Conservation (phyloP, 1,140 invertebrate genomes). For the Drosophila yakuba region DNA sequence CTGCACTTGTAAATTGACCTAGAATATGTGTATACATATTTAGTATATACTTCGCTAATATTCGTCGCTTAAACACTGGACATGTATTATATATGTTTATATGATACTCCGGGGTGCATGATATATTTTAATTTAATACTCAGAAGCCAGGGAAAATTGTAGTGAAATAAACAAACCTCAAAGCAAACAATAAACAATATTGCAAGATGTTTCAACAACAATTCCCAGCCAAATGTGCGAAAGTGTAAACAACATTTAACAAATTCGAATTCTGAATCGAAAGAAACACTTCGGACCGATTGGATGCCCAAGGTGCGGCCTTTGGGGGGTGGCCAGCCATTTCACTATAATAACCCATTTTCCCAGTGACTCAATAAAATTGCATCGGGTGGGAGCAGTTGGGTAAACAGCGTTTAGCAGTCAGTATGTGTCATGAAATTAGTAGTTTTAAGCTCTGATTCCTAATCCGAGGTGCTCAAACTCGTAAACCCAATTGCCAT, state of each 20-base stretch:
- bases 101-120: constrained; percentile 4
- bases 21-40: background rate
- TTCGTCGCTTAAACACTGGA: background rate
- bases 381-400: constrained; percentile 26
- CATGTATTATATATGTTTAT: constrained; percentile 12
- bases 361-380: constrained; percentile 34
- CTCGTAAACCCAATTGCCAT: background rate
- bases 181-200: constrained; percentile 70
- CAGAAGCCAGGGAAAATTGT: constrained; percentile 6
- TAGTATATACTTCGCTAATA: background rate
- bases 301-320: constrained; percentile 4
- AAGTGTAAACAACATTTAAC: constrained; percentile 58
- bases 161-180: constrained; percentile 57
- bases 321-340: constrained; percentile 6
- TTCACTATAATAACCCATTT: constrained; percentile 14
- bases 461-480: background rate
- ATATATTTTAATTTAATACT: constrained; percentile 28
- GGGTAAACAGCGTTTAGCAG: constrained; percentile 2
- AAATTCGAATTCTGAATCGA: constrained; percentile 16
- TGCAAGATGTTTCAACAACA: constrained; percentile 51
- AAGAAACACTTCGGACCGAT: constrained; percentile 4
- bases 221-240: constrained; percentile 58
- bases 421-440: constrained; percentile 15
- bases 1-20: background rate
- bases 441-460: constrained; percentile 1